Evolutionary conservation across 2,113 vertebrate species (phyloP).

Genomic region (Crotalus horridus): DNA sequence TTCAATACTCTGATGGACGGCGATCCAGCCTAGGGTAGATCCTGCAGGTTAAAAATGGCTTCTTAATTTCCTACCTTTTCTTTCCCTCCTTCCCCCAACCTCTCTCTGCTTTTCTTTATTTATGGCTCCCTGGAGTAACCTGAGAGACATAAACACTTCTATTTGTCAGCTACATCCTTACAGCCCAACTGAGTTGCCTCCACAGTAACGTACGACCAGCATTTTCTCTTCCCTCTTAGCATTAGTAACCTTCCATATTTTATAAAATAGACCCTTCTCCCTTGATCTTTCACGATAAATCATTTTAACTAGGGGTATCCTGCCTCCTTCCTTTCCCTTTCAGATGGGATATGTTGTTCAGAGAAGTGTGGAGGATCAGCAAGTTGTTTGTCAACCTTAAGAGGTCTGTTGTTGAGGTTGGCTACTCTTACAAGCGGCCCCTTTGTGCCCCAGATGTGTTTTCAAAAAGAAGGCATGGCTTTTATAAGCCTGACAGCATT

Average conservation of each 20-base stretch:
- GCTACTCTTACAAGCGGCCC: slow-evolving; percentile 33
- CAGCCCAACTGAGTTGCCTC: slow-evolving; percentile 39
- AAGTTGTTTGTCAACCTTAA: not conserved
- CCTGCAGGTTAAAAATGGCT: not conserved
- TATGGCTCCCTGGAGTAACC: slow-evolving; percentile 50
- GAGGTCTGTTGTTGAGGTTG: not conserved
- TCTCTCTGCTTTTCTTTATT: slow-evolving; percentile 39
- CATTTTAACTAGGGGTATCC: slow-evolving; percentile 59
- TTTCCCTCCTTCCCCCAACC: not conserved
- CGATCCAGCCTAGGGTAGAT: rapidly evolving
- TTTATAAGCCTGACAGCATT: not conserved
- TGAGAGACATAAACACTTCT: slow-evolving; percentile 58
- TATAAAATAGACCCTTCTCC: slow-evolving; percentile 53
- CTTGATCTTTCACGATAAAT: slow-evolving; percentile 65
- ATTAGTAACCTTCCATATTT: slow-evolving; percentile 70
- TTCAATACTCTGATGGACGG: not conserved
- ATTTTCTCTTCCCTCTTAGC: slow-evolving; percentile 58
- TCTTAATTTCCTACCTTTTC: slow-evolving; percentile 30
- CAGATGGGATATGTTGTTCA: slow-evolving; percentile 33
- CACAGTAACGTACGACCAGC: slow-evolving; percentile 58
- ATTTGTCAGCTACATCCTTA: slow-evolving; percentile 54
- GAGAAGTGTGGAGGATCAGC: slow-evolving; percentile 15
- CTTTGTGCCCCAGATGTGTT: not conserved
- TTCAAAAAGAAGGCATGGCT: not conserved
- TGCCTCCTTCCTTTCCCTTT: slow-evolving; percentile 25